Evolutionary conservation across 2,797 vertebrate genomes (phyloP).

Genomic region (Danio jaintianensis): DNA sequence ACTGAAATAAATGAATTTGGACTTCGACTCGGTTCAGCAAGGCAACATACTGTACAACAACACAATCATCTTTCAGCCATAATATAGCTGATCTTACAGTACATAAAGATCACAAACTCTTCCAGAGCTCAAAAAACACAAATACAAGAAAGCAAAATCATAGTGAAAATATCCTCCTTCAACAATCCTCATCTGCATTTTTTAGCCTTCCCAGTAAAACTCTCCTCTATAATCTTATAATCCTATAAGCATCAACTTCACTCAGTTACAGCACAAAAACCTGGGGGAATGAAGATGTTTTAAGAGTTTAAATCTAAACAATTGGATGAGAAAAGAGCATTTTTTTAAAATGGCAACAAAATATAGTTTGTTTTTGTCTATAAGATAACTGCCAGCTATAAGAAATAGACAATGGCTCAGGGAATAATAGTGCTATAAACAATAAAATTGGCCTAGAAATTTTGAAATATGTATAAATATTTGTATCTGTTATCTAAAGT

Average conservation of each 20-base stretch:
- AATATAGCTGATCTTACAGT: constrained; percentile 9
- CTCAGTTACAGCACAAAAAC: not conserved
- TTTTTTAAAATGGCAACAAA: not conserved
- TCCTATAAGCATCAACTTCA: constrained; percentile 33
- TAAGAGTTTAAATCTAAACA: constrained; percentile 19
- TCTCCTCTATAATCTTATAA: constrained; percentile 39
- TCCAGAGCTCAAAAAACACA: not conserved
- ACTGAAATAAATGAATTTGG: constrained; percentile 9
- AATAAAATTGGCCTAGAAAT: not conserved
- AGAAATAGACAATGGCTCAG: not conserved
- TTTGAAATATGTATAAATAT: not conserved
- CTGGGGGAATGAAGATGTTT: not conserved
- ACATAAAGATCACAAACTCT: not conserved
- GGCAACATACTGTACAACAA: not conserved
- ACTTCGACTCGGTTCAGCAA: not conserved
- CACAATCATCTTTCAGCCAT: not conserved
- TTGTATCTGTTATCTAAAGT: not conserved
- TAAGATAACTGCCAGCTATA: not conserved
- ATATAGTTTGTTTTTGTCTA: not conserved
- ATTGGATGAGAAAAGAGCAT: not conserved
- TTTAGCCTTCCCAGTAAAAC: constrained; percentile 18
- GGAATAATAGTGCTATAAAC: not conserved
- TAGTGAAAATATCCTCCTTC: constrained; percentile 5
- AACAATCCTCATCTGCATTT: constrained; percentile 35
- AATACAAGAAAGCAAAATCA: not conserved